Conservation (phyloP, 1,140 invertebrate genomes). For the Trichoplusia ni region DNA sequence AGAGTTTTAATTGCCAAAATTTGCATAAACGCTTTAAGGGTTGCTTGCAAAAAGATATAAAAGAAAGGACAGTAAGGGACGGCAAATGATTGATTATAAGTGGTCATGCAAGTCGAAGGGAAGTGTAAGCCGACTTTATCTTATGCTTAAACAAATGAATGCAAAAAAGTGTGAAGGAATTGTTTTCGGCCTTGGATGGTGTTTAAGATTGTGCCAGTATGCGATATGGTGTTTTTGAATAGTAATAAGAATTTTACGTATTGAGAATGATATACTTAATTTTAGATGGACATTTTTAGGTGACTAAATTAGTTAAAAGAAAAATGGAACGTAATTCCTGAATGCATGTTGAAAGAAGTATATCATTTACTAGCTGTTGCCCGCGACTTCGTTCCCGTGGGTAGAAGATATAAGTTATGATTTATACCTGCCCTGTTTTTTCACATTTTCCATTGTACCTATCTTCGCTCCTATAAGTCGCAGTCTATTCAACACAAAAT, state of each 20-base stretch:
- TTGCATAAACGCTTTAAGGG: slow-evolving; percentile 69
- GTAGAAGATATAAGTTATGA: too few species aligned
- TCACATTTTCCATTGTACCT: too few species aligned
- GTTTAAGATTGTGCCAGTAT: not conserved
- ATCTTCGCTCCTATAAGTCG: too few species aligned
- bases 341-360: too few species aligned
- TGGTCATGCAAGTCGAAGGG: slow-evolving; percentile 41
- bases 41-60: slow-evolving; percentile 42
- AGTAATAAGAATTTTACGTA: not conserved
- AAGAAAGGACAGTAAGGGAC: slow-evolving; percentile 43
- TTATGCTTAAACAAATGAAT: not conserved
- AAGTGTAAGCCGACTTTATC: not conserved
- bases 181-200: not conserved
- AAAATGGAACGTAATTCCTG: too few species aligned
- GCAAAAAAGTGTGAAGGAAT: slow-evolving; percentile 21
- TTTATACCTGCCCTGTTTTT: too few species aligned
- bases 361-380: too few species aligned
- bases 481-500: too few species aligned
- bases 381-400: too few species aligned
- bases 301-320: too few species aligned
- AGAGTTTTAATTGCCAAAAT: slow-evolving; percentile 72
- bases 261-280: too few species aligned
- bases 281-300: too few species aligned
- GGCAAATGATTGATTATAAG: slow-evolving; percentile 62
- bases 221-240: not conserved